phyloP scores from a whole-genome alignment of 1,140 invertebrate species.

The Protaetia brevitarsis region DNA sequence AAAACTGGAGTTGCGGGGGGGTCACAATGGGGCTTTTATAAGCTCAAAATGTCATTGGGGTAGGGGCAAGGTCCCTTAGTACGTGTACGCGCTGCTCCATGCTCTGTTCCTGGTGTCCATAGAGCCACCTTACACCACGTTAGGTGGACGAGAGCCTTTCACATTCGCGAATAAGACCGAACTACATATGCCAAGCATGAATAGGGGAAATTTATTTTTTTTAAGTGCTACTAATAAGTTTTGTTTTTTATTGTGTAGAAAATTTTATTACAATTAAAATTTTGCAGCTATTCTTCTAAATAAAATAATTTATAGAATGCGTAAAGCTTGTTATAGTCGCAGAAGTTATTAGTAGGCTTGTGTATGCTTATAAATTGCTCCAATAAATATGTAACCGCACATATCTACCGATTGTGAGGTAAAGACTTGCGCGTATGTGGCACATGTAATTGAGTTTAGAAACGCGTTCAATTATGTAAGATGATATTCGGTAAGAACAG shows the following conservation, averaged over 20 bases:
- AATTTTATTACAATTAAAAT: neutral
- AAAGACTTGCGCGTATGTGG: neutral
- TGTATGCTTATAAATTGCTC: neutral
- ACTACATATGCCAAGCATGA: neutral
- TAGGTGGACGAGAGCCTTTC: neutral
- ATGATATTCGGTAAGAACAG: neutral
- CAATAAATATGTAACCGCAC: neutral
- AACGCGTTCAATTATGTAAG: constrained; percentile 1
- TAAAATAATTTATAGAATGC: neutral
- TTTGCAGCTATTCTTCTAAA: neutral
- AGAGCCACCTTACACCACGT: neutral
- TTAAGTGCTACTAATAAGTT: no score
- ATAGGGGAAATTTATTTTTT: neutral
- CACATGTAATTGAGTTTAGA: constrained; percentile 1
- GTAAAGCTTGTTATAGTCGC: neutral
- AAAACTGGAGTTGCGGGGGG: constrained; percentile 7
- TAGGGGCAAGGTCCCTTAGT: constrained; percentile 15
- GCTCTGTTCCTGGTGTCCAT: constrained; percentile 7
- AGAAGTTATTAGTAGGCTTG: neutral
- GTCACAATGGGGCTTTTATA: constrained; percentile 4
- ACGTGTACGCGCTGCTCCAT: neutral
- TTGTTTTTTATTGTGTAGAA: no score
- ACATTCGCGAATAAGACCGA: neutral
- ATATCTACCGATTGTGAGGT: neutral
- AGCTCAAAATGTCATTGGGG: constrained; percentile 5